Base-by-base conservation (phyloP, 2,113 vertebrate genomes). In the Bubo blakistoni region DNA sequence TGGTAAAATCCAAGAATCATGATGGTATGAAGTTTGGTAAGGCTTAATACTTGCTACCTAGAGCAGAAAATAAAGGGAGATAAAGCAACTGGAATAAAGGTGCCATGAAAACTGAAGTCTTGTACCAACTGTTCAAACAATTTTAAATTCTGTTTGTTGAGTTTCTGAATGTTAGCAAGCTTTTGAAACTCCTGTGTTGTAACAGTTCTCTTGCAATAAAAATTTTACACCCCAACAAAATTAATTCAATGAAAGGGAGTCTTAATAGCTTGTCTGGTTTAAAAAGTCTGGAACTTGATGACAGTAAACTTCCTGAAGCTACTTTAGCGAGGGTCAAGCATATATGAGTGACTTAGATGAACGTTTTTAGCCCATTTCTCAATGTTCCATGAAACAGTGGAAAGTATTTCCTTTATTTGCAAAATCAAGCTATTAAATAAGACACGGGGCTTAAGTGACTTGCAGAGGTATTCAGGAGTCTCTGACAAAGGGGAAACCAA, bases 231-330 rank as follows among this genome's bases (percentile, higher is more conserved):
- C 55, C 59, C 78, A 77, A 92, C 57, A 93, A 84, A 94, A 89
- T 76, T 62, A 36, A 34, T 88, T 77, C 32, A 91, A 71, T 78
- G 90, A 90, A 93, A 95, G 13, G 3, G 13, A 62, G 40, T 76
- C 52, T 81, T 78, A 77, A 73, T 80, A 84, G 15, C 55, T 91
- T 89, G 55, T 71, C 69, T 95, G 55, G 32, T 67, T 92, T 95
- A 11, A 58, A 83, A 83, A 81, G 27, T 71, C 47, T 86, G 57
- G 42, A 70, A 79, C 77, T 81, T 54, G 70, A 81, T 88, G 94
- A 83, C 40, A 70, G 59, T 78, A 77, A 86, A 63, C 57, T 93
- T 97, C 63, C 91, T 89, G 80, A 86, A 86, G 72, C 83, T 72
- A 8, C 83, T 76, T 85, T 20, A 78, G 22, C 3, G 18, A 79